Conservation (phyloP, 2,797 vertebrate species). For the Meda fulgida region DNA sequence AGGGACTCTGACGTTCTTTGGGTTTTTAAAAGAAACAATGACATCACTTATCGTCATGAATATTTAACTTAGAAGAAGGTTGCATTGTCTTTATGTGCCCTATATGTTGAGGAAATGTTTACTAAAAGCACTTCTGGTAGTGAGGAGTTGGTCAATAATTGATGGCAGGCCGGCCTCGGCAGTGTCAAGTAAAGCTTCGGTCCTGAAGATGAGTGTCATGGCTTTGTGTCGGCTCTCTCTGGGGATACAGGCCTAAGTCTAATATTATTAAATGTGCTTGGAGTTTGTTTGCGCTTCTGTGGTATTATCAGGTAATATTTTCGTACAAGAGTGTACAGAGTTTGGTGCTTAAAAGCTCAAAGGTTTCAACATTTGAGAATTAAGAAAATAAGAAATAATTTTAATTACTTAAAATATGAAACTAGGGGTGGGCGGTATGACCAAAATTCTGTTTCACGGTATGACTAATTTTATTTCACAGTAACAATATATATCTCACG, state of each 20-base stretch:
- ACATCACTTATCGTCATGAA: conserved; percentile 7
- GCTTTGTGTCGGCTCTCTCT: conserved; percentile 15
- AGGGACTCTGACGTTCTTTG: background rate
- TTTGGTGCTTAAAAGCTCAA: background rate
- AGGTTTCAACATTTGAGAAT: background rate
- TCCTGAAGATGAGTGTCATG: conserved; percentile 29
- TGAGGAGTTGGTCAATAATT: conserved; percentile 53
- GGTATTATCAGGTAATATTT: conserved; percentile 36
- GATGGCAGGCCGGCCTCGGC: conserved; percentile 29
- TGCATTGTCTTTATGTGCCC: background rate
- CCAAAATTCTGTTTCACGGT: no score
- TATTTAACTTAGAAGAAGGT: background rate
- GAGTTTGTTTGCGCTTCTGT: conserved; percentile 1
- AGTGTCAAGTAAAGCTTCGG: conserved; percentile 25
- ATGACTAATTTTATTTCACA: no score
- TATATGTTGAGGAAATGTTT: conserved; percentile 33
- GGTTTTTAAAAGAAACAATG: background rate
- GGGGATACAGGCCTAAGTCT: conserved; percentile 19
- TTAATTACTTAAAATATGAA: background rate
- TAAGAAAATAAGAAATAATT: background rate
- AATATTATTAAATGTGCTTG: conserved; percentile 30
- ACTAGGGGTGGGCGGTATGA: no score
- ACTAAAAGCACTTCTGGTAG: conserved; percentile 20
- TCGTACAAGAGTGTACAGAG: background rate
- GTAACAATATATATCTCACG: no score